Evolutionary conservation across 2,888 invertebrate species (phyloP).

Genomic region (Euzophera pinguis): DNA sequence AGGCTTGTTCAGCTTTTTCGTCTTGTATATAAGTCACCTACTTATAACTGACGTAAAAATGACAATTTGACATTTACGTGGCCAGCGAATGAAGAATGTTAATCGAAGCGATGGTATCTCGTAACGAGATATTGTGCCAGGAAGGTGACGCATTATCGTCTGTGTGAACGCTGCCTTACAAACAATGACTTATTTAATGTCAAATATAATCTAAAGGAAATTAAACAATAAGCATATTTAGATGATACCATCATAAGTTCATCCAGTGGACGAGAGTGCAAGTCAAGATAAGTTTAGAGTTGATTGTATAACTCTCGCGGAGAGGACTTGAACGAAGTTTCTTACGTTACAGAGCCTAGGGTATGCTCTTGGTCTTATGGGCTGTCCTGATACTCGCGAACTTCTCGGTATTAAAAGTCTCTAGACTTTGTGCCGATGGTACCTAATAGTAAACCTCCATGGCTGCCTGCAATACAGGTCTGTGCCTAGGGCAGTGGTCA

Average conservation of each 20-base stretch:
- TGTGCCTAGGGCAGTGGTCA: no score
- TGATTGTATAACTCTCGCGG: no score
- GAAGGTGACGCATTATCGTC: conserved; percentile 35
- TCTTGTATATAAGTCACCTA: not conserved
- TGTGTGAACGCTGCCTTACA: conserved; percentile 42
- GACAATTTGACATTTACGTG: conserved; percentile 66
- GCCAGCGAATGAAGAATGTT: conserved; percentile 54
- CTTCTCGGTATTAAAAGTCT: no score
- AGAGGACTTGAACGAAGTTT: no score
- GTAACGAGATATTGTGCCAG: conserved; percentile 70
- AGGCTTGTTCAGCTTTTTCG: no score
- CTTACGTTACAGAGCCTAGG: no score
- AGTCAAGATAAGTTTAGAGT: no score
- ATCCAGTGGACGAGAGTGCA: not conserved
- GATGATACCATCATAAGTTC: not conserved
- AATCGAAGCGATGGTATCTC: conserved; percentile 70
- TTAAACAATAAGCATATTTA: not conserved
- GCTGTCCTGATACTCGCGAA: no score
- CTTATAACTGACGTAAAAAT: conserved; percentile 23
- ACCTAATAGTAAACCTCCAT: no score
- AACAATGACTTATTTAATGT: not conserved
- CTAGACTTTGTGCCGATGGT: no score
- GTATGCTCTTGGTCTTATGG: no score
- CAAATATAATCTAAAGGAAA: not conserved
- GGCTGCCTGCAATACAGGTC: no score